Base-by-base conservation (phyloP, 1,140 invertebrate species). In the Drosophila ananassae region DNA sequence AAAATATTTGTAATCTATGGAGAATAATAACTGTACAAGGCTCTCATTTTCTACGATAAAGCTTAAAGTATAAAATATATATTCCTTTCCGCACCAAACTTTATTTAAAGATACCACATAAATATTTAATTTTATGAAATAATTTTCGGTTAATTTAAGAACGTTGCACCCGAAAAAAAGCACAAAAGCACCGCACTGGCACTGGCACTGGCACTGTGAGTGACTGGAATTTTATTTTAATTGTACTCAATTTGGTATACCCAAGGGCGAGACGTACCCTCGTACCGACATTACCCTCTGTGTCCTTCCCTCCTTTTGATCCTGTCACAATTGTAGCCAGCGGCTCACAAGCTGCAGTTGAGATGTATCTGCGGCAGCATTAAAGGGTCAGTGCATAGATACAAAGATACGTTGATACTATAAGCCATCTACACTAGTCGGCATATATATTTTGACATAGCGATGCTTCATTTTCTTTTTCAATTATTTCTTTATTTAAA, bases 191-290 rank as follows among this genome's bases (percentile, higher is more conserved):
- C 60, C 57, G 54, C 62, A 56, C 53, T 50, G 34, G 17, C 50
- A 66, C 69, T 58, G 48, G 5, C 13, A 74, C 53, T 41, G 50
- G 41, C n/a, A 41, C 39, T 41, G 41, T 62, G 47, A 58, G 52
- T 68, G 47, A 72, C 60, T 62, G 54, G 28, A 61, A 55, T 63
- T 75, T 57, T 62, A 75, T 84, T 72, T 79, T 82, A 82, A 87
- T 76, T 87, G 83, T 73, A 89, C 71, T 60, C 67, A 75, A 84
- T 76, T 37, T 55, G 71, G 54, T 61, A 69, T 81, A 72, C 55
- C 51, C 72, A 59, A 58, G 58, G 54, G 50, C 50, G 22, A 50
- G 13, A 34, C 28, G 21, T 32, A 51, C 22, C 32, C 56, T 50
- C 68, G 34, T 51, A 47, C 41, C 34, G 25, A 47, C 10, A 12